Base-by-base conservation (phyloP, 2,797 vertebrate species). In the Tamandua tetradactyla region DNA sequence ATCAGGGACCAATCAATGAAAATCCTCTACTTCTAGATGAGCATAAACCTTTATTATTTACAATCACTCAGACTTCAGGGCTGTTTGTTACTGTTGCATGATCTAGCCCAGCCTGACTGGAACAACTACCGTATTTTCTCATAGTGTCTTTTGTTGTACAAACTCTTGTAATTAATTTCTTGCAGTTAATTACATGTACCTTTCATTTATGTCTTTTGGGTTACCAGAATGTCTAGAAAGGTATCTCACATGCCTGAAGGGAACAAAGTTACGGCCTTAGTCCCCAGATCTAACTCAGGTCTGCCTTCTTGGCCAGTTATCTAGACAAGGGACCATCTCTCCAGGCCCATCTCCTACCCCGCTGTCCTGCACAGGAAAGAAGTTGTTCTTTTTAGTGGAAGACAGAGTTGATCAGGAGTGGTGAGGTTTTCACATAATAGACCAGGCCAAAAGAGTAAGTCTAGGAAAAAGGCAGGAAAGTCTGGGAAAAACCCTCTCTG, bases 71-170 rank as follows among this genome's bases (percentile, higher is more conserved):
- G 64, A 8, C 2, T 3, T 12, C 17, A 12, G 22, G 4, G 13
- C 5, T 5, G 9, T 5, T 32, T 8, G 17, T 13, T 1, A 1
- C 12, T 20, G n/a, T 0, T 5, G 68, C 23, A 8, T 5, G 40
- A 20, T 15, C 52, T 20, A 20, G 4, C n/a, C 27, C 20, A 4
- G 2, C 5, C 1, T 49, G 4, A n/a, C 17, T 13, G 1, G 47
- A 86, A 25, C 32, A 4, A 6, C 3, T 4, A 0, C 0, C 17
- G 57, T 8, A 11, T 55, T 8, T 14, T 23, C 20, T 55, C 14
- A 13, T 0, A 12, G 6, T 14, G 20, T 30, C 20, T 22, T 69
- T 23, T 8, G 2, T 20, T 44, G 1, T 5, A 5, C 23, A 44
- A 32, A 75, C 37, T 18, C 40, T 62, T 72, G 25, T 59, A 1